Percentiles rank a stretch among this genome's conserved stretches.
Evolutionary conservation across 2,797 vertebrate genomes (phyloP).

Genomic region (Rhynchonycteris naso): DNA sequence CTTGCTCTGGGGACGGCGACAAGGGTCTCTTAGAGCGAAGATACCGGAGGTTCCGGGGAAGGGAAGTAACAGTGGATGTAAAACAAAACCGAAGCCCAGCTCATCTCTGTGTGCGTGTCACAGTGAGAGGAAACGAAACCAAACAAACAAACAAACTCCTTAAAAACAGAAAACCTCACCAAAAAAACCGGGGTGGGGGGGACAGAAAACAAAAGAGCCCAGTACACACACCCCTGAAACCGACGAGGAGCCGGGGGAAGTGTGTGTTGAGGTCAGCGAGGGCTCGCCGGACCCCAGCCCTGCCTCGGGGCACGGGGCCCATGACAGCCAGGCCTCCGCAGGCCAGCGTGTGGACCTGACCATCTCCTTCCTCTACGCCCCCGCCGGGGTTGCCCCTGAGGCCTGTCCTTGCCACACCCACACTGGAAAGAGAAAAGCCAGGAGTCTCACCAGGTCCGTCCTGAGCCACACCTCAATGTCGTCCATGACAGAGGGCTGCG

Average conservation of each 20-base stretch:
- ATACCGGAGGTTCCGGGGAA: too few relatives aligned
- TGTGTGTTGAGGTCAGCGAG: neutral
- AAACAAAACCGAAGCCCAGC: neutral
- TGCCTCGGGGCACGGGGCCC: too few relatives aligned
- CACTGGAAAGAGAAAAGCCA: constrained; percentile 85
- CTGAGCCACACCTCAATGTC: constrained; percentile 99
- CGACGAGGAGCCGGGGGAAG: neutral
- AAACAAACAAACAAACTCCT: neutral
- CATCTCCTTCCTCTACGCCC: neutral
- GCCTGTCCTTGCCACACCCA: constrained; percentile 27
- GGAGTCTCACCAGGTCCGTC: constrained; percentile 97
- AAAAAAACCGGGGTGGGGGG: too few relatives aligned
- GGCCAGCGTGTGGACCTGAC: neutral
- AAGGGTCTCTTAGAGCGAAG: too few relatives aligned
- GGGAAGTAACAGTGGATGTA: neutral
- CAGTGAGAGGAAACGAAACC: neutral
- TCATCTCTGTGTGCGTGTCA: neutral
- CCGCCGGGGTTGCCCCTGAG: neutral
- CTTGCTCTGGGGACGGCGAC: neutral
- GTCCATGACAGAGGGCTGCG: constrained; percentile 99
- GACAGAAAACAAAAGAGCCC: neutral
- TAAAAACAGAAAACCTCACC: neutral
- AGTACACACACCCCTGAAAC: neutral
- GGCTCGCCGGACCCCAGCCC: neutral
- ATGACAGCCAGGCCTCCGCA: neutral